These are phyloP conservation scores for Syngnathoides biaculeatus DNA, from an alignment of 2,113 vertebrate genomes.

Conservation along the genomic window DNA sequence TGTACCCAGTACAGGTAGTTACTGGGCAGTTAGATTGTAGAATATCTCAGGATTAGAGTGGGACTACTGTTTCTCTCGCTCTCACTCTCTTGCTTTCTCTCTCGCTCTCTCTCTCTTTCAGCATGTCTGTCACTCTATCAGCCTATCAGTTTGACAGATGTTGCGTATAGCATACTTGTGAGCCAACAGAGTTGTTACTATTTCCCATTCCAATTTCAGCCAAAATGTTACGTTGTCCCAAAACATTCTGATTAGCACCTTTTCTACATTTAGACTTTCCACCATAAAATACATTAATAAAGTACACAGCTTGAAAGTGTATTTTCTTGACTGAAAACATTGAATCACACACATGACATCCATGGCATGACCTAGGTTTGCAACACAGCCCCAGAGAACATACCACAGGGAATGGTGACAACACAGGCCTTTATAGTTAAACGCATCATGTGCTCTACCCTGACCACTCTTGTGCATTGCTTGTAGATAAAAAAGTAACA, in stretches of 20 bases:
- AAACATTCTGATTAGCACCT: constrained; percentile 20
- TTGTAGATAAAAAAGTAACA: constrained; percentile 27
- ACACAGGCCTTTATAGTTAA: constrained; percentile 38
- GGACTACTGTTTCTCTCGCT: constrained; percentile 12
- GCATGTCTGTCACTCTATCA: too few species aligned
- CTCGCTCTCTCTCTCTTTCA: background rate
- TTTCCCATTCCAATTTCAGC: constrained; percentile 44
- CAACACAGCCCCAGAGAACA: constrained; percentile 7
- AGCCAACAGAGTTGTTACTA: constrained; percentile 27
- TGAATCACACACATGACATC: constrained; percentile 47
- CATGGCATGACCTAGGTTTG: constrained; percentile 33
- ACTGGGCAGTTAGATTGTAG: too few species aligned
- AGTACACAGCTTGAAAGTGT: constrained; percentile 9
- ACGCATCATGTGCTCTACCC: constrained; percentile 44
- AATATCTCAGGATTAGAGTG: constrained; percentile 24
- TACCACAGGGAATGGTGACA: constrained; percentile 38
- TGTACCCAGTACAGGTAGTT: too few species aligned
- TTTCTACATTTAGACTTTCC: constrained; percentile 10
- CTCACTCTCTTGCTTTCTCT: constrained; percentile 5
- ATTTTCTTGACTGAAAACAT: constrained; percentile 16
- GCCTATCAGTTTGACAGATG: background rate
- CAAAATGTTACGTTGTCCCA: constrained; percentile 3
- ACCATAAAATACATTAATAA: constrained; percentile 7
- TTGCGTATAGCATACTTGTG: constrained; percentile 2
- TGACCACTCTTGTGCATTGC: constrained; percentile 24